Percentiles rank a stretch among this genome's conserved stretches.
These are phyloP conservation scores for Myanophis thanlyinensis DNA, from an alignment of 2,113 vertebrate species.

Conservation along the genomic window DNA sequence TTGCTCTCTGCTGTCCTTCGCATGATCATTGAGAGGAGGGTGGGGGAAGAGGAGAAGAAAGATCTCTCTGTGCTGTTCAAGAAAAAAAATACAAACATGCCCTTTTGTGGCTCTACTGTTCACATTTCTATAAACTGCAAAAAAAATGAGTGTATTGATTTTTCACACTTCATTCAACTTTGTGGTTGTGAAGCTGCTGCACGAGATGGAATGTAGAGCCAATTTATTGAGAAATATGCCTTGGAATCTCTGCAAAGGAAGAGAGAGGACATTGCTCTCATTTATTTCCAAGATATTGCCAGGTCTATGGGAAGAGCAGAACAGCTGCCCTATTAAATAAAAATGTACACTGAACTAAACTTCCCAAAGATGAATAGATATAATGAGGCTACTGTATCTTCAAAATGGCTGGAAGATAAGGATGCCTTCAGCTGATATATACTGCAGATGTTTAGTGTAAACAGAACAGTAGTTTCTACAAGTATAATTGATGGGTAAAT, in stretches of 20 bases:
- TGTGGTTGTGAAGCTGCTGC: slow-evolving; percentile 33
- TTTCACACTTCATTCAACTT: slow-evolving; percentile 25
- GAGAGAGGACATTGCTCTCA: background rate
- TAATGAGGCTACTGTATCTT: background rate
- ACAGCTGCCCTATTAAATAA: background rate
- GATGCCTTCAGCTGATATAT: background rate
- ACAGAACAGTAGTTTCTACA: background rate
- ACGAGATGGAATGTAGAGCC: slow-evolving; percentile 31
- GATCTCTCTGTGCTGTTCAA: background rate
- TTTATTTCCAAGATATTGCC: slow-evolving; percentile 20
- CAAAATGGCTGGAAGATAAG: background rate
- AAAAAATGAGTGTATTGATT: slow-evolving; percentile 35
- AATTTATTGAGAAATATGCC: slow-evolving; percentile 34
- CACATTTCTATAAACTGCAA: background rate
- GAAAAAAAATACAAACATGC: slow-evolving; percentile 6
- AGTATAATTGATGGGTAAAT: background rate
- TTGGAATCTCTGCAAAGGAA: slow-evolving; percentile 17
- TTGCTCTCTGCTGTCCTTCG: background rate
- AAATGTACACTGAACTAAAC: slow-evolving; percentile 3
- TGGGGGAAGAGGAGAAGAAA: background rate
- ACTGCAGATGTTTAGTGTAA: background rate
- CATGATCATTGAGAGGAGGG: background rate
- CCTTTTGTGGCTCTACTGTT: background rate
- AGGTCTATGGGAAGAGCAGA: background rate
- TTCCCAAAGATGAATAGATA: slow-evolving; percentile 11